Evolutionary conservation across 2,797 vertebrate genomes (phyloP).

Genomic region (Pseudomugil gertrudae): DNA sequence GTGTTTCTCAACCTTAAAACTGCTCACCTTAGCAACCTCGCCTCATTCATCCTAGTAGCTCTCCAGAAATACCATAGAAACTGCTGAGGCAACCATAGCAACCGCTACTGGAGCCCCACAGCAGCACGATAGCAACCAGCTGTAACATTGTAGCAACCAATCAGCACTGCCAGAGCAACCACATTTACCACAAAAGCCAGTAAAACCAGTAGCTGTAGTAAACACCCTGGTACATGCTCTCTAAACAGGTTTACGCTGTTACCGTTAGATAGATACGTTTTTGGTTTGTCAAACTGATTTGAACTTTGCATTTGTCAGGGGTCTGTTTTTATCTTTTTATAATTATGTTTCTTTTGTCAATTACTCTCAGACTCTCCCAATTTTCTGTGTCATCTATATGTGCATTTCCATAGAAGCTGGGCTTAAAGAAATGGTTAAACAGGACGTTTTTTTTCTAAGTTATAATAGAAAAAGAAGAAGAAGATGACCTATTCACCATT

Average conservation of each 20-base stretch:
- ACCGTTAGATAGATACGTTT: not conserved
- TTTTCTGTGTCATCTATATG: too few relatives aligned
- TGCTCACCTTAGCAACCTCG: not conserved
- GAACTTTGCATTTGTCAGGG: not conserved
- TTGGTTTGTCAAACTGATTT: not conserved
- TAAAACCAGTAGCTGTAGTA: not conserved
- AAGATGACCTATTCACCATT: too few relatives aligned
- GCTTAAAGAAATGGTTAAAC: too few relatives aligned
- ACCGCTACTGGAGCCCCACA: not conserved
- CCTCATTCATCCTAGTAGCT: not conserved
- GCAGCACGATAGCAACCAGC: not conserved
- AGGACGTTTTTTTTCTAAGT: too few relatives aligned
- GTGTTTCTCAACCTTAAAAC: not conserved
- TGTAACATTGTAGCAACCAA: not conserved
- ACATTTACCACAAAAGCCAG: not conserved
- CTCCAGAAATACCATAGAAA: conserved; percentile 6
- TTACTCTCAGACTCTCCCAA: too few relatives aligned
- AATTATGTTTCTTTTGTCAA: too few relatives aligned
- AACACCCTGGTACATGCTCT: not conserved
- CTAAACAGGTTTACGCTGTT: not conserved
- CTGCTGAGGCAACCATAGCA: conserved; percentile 1
- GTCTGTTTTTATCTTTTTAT: not conserved
- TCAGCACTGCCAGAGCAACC: not conserved
- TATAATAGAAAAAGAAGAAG: too few relatives aligned
- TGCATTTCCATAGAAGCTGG: too few relatives aligned